A percentile compares a stretch with the other conserved stretches of the same genome.
phyloP scores from a whole-genome alignment of 2,113 vertebrate genomes.

The Nycticebus coucang region DNA sequence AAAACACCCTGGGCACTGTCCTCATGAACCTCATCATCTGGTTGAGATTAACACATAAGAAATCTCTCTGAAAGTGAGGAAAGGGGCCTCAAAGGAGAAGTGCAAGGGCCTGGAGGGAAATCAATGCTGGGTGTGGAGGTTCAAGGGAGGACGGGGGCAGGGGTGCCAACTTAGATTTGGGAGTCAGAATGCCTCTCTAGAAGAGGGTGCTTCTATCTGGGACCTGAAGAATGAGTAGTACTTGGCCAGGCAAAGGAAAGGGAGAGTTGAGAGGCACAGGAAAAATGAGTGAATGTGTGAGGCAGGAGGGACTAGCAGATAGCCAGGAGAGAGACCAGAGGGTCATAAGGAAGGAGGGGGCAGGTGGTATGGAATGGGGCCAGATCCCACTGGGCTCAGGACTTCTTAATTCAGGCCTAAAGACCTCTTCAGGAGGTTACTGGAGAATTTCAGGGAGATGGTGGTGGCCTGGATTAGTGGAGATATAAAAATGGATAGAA shows the following conservation, averaged over 20 bases:
- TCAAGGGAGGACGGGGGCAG: not conserved
- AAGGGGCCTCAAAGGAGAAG: not conserved
- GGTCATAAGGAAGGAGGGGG: not conserved
- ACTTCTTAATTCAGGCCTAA: not conserved
- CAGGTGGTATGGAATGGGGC: no score
- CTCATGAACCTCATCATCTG: not conserved
- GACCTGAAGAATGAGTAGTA: not conserved
- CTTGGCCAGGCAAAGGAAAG: not conserved
- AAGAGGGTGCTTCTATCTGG: not conserved
- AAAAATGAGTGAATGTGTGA: not conserved
- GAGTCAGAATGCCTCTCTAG: not conserved
- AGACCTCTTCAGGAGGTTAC: not conserved
- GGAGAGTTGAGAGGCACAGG: not conserved
- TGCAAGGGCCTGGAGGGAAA: not conserved
- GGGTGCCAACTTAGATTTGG: not conserved
- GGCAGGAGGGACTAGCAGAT: not conserved
- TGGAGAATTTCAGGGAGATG: not conserved
- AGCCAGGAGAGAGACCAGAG: not conserved
- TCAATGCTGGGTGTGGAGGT: accelerated
- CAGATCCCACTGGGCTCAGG: not conserved
- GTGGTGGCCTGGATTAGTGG: not conserved
- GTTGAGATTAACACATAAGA: not conserved
- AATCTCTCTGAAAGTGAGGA: not conserved
- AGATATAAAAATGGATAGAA: not conserved
- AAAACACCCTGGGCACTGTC: not conserved